Evolutionary conservation across 2,888 invertebrate genomes (phyloP), one percentile per base, ranked within the genome.

Genomic region (Nomada hirtipes): DNA sequence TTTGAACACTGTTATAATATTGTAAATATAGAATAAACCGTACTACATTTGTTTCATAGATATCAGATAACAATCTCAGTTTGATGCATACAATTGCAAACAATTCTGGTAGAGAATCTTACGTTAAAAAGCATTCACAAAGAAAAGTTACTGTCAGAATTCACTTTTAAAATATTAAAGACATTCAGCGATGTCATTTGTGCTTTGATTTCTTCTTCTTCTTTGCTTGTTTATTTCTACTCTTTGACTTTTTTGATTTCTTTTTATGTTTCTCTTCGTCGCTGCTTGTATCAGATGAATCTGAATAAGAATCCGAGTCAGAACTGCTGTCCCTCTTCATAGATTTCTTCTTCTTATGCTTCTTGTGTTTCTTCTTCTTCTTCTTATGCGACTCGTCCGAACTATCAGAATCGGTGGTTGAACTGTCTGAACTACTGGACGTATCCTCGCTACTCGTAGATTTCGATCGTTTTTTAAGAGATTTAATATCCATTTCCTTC

Each of bases 201-300:
- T 95, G 95, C 89, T 95, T 96, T 2, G 96, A 95, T 93, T 97
- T 97, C 93, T 96, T 97, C 94, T 96, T 97, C 92, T 97, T 97
- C 92, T 96, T 96, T 88, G 95, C 95, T 42, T 96, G 95, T 89
- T 96, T 96, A 89, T 96, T 96, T 94, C 96, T 96, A 92, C 96
- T 96, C 89, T 96, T 96, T 85, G 95, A 96, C 91, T 96, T 96
- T 92, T 96, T 96, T 9, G 92, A 91, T 52, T 93, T 92, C 88
- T 96, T 96, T 92, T 96, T 96, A 87, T 96, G 95, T 90, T 96
- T 95, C 87, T 95, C 96, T 76, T 95, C 96, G 77, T 96, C 96
- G 4, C 96, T 96, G 89, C 96, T 96, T 0, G 95, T 95, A 69
- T 94, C 94, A 0, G 96, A 95, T n/a, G 95, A 96, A 0, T 96